Conservation (phyloP, 2,113 vertebrate genomes). For the Takifugu flavidus region DNA sequence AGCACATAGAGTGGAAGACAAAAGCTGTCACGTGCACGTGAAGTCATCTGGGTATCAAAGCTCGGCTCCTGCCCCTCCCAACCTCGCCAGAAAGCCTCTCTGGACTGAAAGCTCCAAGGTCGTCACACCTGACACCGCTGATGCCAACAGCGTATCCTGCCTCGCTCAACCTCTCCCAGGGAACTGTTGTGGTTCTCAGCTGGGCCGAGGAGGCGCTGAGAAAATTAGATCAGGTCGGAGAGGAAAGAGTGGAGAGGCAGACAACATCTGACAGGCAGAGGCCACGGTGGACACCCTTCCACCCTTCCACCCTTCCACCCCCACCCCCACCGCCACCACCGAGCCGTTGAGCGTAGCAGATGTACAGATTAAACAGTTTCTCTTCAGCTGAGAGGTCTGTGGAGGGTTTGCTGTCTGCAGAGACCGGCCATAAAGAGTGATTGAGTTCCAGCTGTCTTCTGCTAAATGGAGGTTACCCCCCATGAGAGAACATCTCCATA, state of each 20-base stretch:
- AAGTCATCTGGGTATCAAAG: no score
- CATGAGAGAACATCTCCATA: slow-evolving; percentile 11
- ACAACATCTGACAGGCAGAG: slow-evolving; percentile 25
- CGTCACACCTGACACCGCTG: slow-evolving; percentile 14
- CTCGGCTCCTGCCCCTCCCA: slow-evolving; percentile 11
- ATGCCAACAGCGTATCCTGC: background rate
- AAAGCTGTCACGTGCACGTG: no score
- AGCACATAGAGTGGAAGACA: no score
- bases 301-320: background rate
- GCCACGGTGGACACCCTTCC: slow-evolving; percentile 13
- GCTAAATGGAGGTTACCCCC: slow-evolving; percentile 40
- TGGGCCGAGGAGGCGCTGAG: slow-evolving; percentile 5
- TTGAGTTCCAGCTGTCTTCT: slow-evolving; percentile 19
- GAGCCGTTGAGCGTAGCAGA: slow-evolving; percentile 13
- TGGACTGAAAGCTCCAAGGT: slow-evolving; percentile 37
- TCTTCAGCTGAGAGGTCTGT: slow-evolving; percentile 10
- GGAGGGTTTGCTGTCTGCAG: background rate
- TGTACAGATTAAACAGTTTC: slow-evolving; percentile 21
- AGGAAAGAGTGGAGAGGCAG: slow-evolving; percentile 5
- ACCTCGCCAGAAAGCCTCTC: slow-evolving; percentile 12
- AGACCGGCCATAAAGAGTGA: slow-evolving; percentile 10
- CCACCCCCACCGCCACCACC: background rate
- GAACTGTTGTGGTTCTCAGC: slow-evolving; percentile 26
- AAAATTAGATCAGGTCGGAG: slow-evolving; percentile 33
- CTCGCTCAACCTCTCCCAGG: slow-evolving; percentile 1